Base-by-base conservation (phyloP, 2,797 vertebrate genomes). In the Myioborus miniatus region DNA sequence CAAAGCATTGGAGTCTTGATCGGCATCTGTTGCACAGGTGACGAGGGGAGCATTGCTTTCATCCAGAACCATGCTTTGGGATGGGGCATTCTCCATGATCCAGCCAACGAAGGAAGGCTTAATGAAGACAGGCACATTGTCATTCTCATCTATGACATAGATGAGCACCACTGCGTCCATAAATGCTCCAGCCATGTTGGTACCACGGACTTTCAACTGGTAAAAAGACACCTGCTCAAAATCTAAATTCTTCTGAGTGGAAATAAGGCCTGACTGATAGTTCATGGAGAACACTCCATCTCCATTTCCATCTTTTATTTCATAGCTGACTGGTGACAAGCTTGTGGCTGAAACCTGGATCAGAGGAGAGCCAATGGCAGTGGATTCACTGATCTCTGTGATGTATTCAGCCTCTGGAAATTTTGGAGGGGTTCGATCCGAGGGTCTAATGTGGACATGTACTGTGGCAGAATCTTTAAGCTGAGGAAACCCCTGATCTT, bases 91-190 rank as follows among this genome's bases (percentile, higher is more conserved):
- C 97, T 99, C 99, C 41, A 98, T 98, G 84, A 99, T 98, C 81
- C 98, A 98, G 13, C 99, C 99, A 21, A 98, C 2, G 15, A 99
- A 99, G 11, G 96, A 97, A 19, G 74, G 88, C 75, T 98, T 98
- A 68, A 95, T 47, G 34, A 99, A 99, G 86, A 97, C 32, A 3
- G 99, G 99, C 2, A 97, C 90, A 4, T 99, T 99, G 97, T 99
- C 99, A 13, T 99, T 99, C 97, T 99, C 98, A 30, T 99, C 99
- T 52, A 99, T 98, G 69, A 99, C 97, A 29, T 99, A 99, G 82
- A 99, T 94, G 53, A 98, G 95, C 52, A 99, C 98, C 2, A 91
- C 24, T 8, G 98, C 93, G 17, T 98, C 98, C 46, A 97, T 98
- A 72, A 93, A 98, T 15, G 98, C 97, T n/a, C 99, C 99, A 1